Evolutionary conservation across 2,797 vertebrate species (phyloP), one percentile per base, ranked within the genome.

Genomic region (Gymnoscopelus braueri): DNA sequence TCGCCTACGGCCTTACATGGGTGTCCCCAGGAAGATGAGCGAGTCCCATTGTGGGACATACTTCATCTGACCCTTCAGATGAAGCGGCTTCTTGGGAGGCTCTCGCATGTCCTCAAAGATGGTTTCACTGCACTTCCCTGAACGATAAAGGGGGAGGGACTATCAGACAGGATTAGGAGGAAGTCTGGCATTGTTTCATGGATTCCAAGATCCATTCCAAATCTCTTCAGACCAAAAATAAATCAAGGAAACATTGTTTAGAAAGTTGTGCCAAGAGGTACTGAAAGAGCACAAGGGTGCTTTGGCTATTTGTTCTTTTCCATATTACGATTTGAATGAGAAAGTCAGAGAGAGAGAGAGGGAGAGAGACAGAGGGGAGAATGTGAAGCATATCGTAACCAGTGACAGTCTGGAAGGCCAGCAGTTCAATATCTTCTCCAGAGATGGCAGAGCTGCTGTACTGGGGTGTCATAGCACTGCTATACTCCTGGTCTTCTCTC

Each of bases 1-100:
- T 5, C 1, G 23, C 11, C 10, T 13, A 3, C 15, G 44, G 13
- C 58, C 90, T 94, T 91, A 95, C 94, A 94, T 94, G 52, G 93
- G 92, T 0, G 92, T 94, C 55, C 92, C 92, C 19, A 93, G 80
- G 87, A 95, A 92, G 86, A 94, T 93, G 78, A 94, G 93, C 0
- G 93, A 94, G 85, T 95, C 90, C 94, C 93, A 94, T 79, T 92
- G 91, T 10, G 92, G 86, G 60, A 94, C 92, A 0, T 94, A 93
- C 66, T 94, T 95, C 93, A 95, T 94, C 78, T 95, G 93, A 24
- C 93, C 93, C 55, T 94, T 95, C 67, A 95, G 88, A 71, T 94
- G 93, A 9, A 94, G 91, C 13, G 93, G 92, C 65, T 95, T 94
- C 84, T 94, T 94, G 0, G 90, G 82, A 14, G 92, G 93, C 63